Evolutionary conservation across 2,888 invertebrate genomes (phyloP).

Genomic region (Sinodicranocentrus sp.): DNA sequence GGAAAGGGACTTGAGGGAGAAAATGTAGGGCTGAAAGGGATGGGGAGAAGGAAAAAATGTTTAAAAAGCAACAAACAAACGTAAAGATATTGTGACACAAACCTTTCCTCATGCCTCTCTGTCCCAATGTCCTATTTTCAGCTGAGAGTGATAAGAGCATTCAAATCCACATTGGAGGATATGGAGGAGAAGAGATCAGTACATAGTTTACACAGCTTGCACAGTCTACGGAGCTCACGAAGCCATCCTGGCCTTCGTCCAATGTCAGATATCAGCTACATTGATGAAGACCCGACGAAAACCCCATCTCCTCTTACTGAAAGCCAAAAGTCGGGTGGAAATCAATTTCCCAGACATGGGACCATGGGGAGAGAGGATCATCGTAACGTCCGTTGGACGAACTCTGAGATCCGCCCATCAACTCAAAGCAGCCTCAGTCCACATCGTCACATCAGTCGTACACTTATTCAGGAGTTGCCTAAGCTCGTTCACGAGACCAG

Average conservation of each 20-base stretch:
- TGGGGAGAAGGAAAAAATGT: constrained; percentile 43
- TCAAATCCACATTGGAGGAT: constrained; percentile 99
- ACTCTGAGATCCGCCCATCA: constrained; percentile 72
- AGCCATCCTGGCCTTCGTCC: constrained; percentile 87
- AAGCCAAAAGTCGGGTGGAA: constrained; percentile 75
- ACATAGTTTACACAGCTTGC: constrained; percentile 97
- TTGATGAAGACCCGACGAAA: constrained; percentile 84
- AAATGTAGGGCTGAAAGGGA: constrained; percentile 30
- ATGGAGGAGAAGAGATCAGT: constrained; percentile 99
- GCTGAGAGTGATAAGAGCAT: constrained; percentile 99
- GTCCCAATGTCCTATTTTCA: constrained; percentile 84
- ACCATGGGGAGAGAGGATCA: constrained; percentile 72
- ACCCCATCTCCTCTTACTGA: constrained; percentile 79
- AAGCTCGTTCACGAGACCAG: constrained; percentile 86
- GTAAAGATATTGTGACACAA: constrained; percentile 75
- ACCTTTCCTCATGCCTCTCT: constrained; percentile 79
- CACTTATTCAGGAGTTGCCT: constrained; percentile 80
- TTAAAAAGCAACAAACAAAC: constrained; percentile 23
- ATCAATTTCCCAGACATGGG: constrained; percentile 71
- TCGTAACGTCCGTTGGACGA: constrained; percentile 76
- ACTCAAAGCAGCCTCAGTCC: constrained; percentile 75
- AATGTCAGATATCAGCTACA: constrained; percentile 90
- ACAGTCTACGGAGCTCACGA: constrained; percentile 89
- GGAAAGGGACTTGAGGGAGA: constrained; percentile 57
- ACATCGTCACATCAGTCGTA: constrained; percentile 77